Base-by-base conservation (phyloP, 2,113 vertebrate species). In the Oreotrochilus melanogaster region DNA sequence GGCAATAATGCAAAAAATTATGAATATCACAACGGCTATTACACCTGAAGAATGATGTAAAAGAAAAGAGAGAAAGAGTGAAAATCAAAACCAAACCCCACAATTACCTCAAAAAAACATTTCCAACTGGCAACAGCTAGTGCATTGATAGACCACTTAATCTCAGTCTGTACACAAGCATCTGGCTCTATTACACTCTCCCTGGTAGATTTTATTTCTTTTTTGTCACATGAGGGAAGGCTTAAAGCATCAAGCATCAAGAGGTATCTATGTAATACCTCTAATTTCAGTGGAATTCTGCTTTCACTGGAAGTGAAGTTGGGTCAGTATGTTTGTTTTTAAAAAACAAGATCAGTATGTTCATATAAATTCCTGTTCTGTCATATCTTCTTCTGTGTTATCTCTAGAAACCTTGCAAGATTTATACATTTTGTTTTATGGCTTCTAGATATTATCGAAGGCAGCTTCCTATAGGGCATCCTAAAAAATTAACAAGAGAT, bases 21-120 rank as follows among this genome's bases (percentile, higher is more conserved):
- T 98, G 95, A 99, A 99, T 93, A 99, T 98, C 89, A 99, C 98
- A 25, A 99, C 98, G 3, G 99, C 98, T 89, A 99, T 99, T 70
- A 99, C 98, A 92, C 99, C 99, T 99, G 97, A 93, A 82, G 31
- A 65, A 14, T 3, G 16, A 10, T 35, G 35, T 58, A 88, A 66
- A 61, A 65, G 18, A 11, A 42, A 81, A 7, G 22, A 51, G 1
- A 83, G 18, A 67, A 89, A 85, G 21, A 42, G 33, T 83, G n/a
- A 79, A 86, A 89, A 43, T 5, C 11, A 60, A 65, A 74, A 13
- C 4, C 17, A 23, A 27, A 67, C 76, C 7, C 15, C 51, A 10
- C 30, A 17, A 4, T 74, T 78, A 69, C 14, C 16, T 76, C 17
- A 54, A 64, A 82, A 95, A 73, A 31, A 47, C 5, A 17, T 39